These are phyloP conservation scores for Ardeotis arabs DNA, from an alignment of 2,113 vertebrate species.

Conservation along the genomic window DNA sequence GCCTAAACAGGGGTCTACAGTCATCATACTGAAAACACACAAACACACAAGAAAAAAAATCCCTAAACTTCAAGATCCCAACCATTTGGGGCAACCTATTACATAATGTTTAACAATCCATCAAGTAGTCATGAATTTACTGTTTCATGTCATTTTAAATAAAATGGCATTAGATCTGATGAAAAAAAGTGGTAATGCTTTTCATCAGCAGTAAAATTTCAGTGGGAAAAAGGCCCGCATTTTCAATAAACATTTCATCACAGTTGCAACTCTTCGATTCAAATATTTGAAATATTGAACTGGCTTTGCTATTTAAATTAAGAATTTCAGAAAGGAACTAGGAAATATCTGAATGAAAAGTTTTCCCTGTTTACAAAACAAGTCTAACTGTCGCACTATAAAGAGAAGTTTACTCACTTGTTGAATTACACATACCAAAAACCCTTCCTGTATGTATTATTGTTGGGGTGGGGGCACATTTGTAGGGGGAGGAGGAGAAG, in stretches of 20 bases:
- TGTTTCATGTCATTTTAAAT: neutral
- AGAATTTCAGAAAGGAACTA: neutral
- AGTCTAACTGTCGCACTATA: neutral
- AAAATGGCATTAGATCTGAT: neutral
- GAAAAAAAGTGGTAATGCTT: neutral
- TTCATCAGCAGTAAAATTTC: neutral
- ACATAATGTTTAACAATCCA: neutral
- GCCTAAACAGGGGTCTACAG: neutral
- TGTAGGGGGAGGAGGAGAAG: neutral
- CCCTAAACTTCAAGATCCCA: neutral
- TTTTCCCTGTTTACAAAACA: neutral
- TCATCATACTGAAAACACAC: neutral
- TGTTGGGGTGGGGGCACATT: neutral
- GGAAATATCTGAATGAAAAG: neutral
- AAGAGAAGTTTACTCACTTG: neutral
- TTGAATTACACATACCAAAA: neutral
- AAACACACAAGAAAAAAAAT: neutral
- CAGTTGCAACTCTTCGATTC: neutral
- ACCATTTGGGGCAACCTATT: neutral
- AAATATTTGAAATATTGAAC: neutral
- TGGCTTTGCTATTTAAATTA: neutral
- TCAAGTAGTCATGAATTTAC: neutral
- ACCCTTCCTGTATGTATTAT: neutral
- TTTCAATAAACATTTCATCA: neutral
- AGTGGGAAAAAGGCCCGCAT: neutral